Conservation (phyloP, 2,113 vertebrate genomes). For the Calidris pygmaea region DNA sequence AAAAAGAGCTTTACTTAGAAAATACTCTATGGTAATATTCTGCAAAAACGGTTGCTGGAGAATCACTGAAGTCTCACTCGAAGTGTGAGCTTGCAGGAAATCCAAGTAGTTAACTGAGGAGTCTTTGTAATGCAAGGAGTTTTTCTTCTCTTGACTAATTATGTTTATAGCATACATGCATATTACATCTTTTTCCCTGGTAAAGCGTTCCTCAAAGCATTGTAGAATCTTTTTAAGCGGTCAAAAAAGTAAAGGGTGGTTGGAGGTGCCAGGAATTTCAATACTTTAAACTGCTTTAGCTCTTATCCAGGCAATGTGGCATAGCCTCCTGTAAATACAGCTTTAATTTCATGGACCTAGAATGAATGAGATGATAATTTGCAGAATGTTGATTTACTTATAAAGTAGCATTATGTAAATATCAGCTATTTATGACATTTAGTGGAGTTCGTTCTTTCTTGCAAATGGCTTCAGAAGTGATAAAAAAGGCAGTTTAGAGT, state of each 20-base stretch:
- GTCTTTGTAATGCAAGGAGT: not conserved
- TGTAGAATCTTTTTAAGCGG: not conserved
- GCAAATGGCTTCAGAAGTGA: not conserved
- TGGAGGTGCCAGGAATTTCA: not conserved
- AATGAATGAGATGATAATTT: not conserved
- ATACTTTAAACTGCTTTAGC: not conserved
- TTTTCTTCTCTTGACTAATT: not conserved
- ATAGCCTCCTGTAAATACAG: not conserved
- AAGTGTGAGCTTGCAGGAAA: not conserved
- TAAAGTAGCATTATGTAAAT: not conserved
- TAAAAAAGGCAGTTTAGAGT: not conserved
- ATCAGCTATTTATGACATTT: not conserved
- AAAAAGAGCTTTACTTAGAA: not conserved
- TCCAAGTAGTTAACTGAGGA: not conserved
- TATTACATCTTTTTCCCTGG: not conserved
- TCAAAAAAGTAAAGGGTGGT: not conserved
- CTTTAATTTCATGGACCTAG: not conserved
- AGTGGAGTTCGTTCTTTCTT: not conserved
- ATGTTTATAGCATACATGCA: not conserved
- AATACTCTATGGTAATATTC: not conserved
- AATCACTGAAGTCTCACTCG: not conserved
- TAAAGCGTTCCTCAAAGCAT: not conserved
- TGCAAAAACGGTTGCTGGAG: not conserved
- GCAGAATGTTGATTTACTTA: not conserved
- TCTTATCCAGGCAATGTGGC: not conserved